These are phyloP conservation scores for Ammodytes dubius DNA, from an alignment of 2,113 vertebrate species.

Conservation along the genomic window DNA sequence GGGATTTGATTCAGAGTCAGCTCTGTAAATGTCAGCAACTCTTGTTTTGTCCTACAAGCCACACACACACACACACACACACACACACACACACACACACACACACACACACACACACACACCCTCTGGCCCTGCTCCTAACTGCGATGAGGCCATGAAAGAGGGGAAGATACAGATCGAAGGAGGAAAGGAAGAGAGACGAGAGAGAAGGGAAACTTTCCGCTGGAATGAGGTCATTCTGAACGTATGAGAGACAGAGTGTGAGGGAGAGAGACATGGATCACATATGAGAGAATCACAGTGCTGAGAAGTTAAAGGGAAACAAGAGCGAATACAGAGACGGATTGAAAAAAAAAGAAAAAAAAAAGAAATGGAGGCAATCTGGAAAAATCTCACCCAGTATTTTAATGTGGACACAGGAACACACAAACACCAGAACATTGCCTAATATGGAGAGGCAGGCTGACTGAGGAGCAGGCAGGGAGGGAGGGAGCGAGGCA, in stretches of 20 bases:
- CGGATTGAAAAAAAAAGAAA: background rate
- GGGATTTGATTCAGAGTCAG: constrained; percentile 11
- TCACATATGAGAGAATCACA: constrained; percentile 13
- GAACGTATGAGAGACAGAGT: constrained; percentile 22
- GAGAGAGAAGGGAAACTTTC: constrained; percentile 43
- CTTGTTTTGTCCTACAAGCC: background rate
- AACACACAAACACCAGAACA: constrained; percentile 74
- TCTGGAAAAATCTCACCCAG: constrained; percentile 30
- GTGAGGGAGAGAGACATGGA: background rate
- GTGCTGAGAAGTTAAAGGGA: background rate
- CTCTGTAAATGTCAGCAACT: constrained; percentile 22
- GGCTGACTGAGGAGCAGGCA: constrained; percentile 43
- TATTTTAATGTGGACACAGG: constrained; percentile 48
- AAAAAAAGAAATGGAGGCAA: background rate
- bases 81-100: background rate
- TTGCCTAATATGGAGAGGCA: constrained; percentile 83
- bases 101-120: background rate
- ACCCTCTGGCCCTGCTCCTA: constrained; percentile 19
- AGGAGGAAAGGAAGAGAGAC: constrained; percentile 22
- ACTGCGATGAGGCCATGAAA: constrained; percentile 31
- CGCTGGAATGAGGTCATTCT: constrained; percentile 35
- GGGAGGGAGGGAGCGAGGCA: constrained; percentile 17
- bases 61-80: too few relatives aligned
- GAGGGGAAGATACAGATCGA: constrained; percentile 24
- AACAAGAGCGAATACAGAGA: constrained; percentile 27